Evolutionary conservation across 1,140 invertebrate genomes (phyloP).

Genomic region (Ceratitis capitata): DNA sequence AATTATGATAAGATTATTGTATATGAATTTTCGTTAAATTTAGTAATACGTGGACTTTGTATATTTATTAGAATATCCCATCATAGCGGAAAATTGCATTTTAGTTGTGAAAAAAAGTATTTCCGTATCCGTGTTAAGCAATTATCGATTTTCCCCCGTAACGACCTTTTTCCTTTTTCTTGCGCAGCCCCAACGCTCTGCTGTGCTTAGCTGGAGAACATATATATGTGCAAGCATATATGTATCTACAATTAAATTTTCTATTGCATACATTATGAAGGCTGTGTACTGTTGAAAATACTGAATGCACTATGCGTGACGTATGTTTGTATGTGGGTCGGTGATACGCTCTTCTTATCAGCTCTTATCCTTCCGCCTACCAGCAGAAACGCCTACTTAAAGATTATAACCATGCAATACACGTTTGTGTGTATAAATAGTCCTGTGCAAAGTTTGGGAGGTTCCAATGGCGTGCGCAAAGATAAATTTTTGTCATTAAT

Average conservation of each 20-base stretch:
- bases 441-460: neutral
- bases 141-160: conserved; percentile 31
- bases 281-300: neutral
- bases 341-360: neutral
- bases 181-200: conserved; percentile 14
- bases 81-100: neutral
- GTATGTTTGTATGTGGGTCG: neutral
- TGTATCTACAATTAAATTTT: neutral
- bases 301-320: too few species aligned
- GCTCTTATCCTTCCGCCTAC: neutral
- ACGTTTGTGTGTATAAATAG: neutral
- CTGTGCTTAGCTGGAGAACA: neutral
- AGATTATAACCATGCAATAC: too few species aligned
- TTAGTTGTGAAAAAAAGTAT: neutral
- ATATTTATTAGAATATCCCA: too few species aligned
- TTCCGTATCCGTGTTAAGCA: neutral
- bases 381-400: neutral
- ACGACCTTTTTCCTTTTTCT: neutral
- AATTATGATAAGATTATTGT: conserved; percentile 12
- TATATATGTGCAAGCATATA: neutral
- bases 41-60: neutral
- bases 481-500: neutral
- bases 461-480: neutral
- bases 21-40: neutral
- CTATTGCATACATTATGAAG: neutral